phyloP scores from a whole-genome alignment of 2,888 invertebrate genomes.

The Zelleria hepariella region DNA sequence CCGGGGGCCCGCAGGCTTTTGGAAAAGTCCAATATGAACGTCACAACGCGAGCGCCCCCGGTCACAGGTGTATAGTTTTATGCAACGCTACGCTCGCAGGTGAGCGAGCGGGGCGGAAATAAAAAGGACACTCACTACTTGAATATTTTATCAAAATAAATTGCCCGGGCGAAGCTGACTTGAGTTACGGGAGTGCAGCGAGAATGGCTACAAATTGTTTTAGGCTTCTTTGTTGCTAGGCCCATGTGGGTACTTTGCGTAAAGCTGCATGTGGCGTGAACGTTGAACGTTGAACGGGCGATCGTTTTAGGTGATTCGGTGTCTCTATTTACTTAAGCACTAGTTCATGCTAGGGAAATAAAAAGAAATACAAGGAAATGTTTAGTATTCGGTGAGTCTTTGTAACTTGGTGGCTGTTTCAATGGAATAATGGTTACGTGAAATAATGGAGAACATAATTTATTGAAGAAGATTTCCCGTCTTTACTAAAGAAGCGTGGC shows the following conservation, averaged over 20 bases:
- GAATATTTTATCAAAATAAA: conserved; percentile 46
- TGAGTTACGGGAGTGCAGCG: background rate
- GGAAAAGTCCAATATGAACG: no score
- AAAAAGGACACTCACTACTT: conserved; percentile 29
- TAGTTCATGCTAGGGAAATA: no score
- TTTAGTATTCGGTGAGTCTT: no score
- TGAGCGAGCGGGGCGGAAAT: conserved; percentile 21
- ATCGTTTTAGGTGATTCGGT: no score
- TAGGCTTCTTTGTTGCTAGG: background rate
- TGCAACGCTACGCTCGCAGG: conserved; percentile 16
- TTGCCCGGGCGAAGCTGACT: conserved; percentile 22
- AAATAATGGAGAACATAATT: no score
- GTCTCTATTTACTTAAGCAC: no score
- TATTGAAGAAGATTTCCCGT: no score
- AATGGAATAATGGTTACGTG: background rate
- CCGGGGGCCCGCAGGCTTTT: no score
- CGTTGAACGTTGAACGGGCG: no score
- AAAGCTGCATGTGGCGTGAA: background rate
- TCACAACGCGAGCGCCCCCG: background rate
- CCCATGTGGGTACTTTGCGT: background rate
- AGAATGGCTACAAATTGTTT: background rate
- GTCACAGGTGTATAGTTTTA: conserved; percentile 20
- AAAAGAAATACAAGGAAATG: no score
- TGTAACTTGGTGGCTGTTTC: background rate
- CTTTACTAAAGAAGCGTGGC: background rate